Percentiles rank a stretch among this genome's conserved stretches.
Evolutionary conservation across 2,797 vertebrate genomes (phyloP).

Genomic region (Remorina albescens): DNA sequence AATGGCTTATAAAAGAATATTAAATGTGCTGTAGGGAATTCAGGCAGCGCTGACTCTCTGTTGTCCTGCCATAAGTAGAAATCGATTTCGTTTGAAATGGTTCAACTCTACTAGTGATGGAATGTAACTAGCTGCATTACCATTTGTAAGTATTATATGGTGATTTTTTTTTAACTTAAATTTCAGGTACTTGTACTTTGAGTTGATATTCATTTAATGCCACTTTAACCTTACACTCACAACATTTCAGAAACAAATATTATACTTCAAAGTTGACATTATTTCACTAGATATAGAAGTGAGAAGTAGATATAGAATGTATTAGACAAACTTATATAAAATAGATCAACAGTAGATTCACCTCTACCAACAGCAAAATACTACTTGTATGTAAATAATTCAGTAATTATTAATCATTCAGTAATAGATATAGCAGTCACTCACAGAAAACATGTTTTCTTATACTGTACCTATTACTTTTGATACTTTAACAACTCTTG

Average conservation of each 20-base stretch:
- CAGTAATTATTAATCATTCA: too few relatives aligned
- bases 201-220: not conserved
- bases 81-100: not conserved
- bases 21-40: not conserved
- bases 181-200: not conserved
- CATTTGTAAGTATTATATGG: not conserved
- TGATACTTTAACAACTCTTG: not conserved
- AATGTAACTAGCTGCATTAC: too few relatives aligned
- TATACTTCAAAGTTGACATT: not conserved
- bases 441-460: not conserved
- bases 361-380: not conserved
- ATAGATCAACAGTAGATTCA: not conserved
- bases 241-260: not conserved
- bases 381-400: not conserved
- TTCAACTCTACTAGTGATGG: not conserved
- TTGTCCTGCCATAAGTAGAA: not conserved
- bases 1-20: conserved; percentile 11
- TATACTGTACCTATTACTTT: not conserved
- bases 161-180: too few relatives aligned
- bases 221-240: not conserved
- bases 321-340: not conserved
- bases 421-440: not conserved
- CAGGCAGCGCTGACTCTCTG: not conserved
- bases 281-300: not conserved
- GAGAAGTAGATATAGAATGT: not conserved